Base-by-base conservation (phyloP, 2,888 invertebrate genomes). In the Artemia sp. region DNA sequence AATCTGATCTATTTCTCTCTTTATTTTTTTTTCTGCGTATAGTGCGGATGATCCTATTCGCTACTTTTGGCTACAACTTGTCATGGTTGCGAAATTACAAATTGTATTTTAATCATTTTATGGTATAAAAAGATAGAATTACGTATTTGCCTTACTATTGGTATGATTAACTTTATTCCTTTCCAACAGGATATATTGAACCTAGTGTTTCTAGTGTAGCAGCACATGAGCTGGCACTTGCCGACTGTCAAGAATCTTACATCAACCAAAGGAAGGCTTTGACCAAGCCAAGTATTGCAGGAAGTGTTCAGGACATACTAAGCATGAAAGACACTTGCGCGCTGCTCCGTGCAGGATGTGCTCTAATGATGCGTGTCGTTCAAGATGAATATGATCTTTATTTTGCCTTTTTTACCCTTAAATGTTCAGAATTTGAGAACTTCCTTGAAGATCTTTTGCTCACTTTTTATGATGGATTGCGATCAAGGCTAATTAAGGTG, bases 401-500 rank as follows among this genome's bases (percentile, higher is more conserved):
- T 78, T 84, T 85, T 73, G 92, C 95, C 77, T 95, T 96, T 79
- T 97, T 97, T 77, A 82, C 84, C 1, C 82, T 84, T 64, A 79
- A 83, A 0, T 86, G 87, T 8, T 78, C 81, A 3, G 84, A 86
- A 67, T 77, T 92, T 8, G 83, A 84, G 83, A 75, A 76, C 53
- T 94, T 92, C 78, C 80, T 94, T 69, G 91, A 89, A 74, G 85
- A 86, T 0, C 80, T 96, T 0, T 95, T 95, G 77, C 88, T 86
- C 68, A 86, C 88, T 52, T 78, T 96, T 52, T 98, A 98, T 77
- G 97, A 98, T 77, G 86, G 87, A 8, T 81, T 98, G 73, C 83
- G 97, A 2, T 97, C 98, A 0, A 86, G 91, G 74, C 88, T 98
- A 70, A 94, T 98, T 72, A 92, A 94, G 78, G 91, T 97, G 72